Base-by-base conservation (phyloP, 2,113 vertebrate genomes). In the Perca schrenkii region DNA sequence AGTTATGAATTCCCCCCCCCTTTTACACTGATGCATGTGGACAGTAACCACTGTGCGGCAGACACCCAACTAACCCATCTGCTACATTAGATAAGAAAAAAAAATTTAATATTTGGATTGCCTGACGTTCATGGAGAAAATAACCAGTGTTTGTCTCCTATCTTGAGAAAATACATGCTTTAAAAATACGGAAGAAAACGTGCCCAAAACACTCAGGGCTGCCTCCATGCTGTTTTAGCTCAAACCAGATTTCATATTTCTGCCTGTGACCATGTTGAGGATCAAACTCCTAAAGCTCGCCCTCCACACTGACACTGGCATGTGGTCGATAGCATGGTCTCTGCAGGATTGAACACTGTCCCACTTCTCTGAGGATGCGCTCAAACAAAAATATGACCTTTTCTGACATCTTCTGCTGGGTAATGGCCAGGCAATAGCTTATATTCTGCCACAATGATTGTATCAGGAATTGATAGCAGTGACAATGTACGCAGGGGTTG, bases 181-280 rank as follows among this genome's bases (percentile, higher is more conserved):
- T 49, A 46, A 62, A 70, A 79, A 71, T 66, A 21, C 1, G 5
- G 8, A 53, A 21, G n/a, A 60, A 25, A 69, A 74, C 16, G 10
- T 57, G 62, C 28, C 61, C 12, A 19, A 65, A 71, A 70, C 16
- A 64, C 43, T 68, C 40, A 13, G 47, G 63, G 36, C 67, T 63
- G 47, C 60, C 75, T 16, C 40, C 58, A 34, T 56, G 43, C 58
- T 67, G 49, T 86, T 80, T 61, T n/a, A 70, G 36, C 67, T 77
- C 36, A 74, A 80, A 87, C 77, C 61, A 21, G 19, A 73, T 79
- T 79, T 78, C 31, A 61, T 47, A 74, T 73, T 78, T 74, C 52
- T 77, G 28, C 64, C 70, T 62, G 57, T 54, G 81, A 79, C 77
- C 77, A 50, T 34, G 66, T 16, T 73, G 70, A 69, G 62, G 74